These are phyloP conservation scores for Himalopsyche anomala DNA, from an alignment of 2,888 invertebrate genomes.

Conservation along the genomic window DNA sequence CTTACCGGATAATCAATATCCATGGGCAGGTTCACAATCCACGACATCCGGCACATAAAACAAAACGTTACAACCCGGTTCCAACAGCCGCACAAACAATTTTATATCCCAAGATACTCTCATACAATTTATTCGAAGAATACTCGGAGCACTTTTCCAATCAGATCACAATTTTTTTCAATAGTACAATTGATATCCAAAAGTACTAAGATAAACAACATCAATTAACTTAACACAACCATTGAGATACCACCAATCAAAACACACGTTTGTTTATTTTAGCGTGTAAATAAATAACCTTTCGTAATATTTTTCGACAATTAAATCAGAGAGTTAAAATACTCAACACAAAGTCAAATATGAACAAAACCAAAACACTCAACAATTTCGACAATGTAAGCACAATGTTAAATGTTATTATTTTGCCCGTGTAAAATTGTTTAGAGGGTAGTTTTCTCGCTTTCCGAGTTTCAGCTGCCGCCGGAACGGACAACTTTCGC, in stretches of 20 bases:
- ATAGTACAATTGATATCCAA: conserved; percentile 20
- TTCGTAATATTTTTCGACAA: neutral
- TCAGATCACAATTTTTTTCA: conserved; percentile 1
- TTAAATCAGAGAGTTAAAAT: neutral
- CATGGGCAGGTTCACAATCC: conserved; percentile 33
- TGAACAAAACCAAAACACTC: neutral
- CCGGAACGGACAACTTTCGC: conserved; percentile 14
- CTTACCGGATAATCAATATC: conserved; percentile 43
- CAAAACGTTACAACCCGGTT: conserved; percentile 12
- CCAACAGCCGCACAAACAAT: conserved; percentile 3
- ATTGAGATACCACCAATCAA: conserved; percentile 8
- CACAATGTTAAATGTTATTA: conserved; percentile 10
- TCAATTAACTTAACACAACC: conserved; percentile 11
- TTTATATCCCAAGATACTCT: neutral
- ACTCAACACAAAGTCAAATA: neutral
- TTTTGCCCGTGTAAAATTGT: neutral
- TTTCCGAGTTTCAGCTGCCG: neutral
- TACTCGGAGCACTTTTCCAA: conserved; percentile 34
- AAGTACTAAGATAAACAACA: conserved; percentile 5
- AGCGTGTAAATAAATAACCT: neutral
- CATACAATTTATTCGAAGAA: conserved; percentile 15
- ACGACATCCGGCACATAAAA: conserved; percentile 13
- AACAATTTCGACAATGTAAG: neutral
- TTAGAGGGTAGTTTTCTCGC: neutral
- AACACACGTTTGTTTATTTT: neutral